Conservation (phyloP, 2,797 vertebrate genomes). For the Syngnathus acus region DNA sequence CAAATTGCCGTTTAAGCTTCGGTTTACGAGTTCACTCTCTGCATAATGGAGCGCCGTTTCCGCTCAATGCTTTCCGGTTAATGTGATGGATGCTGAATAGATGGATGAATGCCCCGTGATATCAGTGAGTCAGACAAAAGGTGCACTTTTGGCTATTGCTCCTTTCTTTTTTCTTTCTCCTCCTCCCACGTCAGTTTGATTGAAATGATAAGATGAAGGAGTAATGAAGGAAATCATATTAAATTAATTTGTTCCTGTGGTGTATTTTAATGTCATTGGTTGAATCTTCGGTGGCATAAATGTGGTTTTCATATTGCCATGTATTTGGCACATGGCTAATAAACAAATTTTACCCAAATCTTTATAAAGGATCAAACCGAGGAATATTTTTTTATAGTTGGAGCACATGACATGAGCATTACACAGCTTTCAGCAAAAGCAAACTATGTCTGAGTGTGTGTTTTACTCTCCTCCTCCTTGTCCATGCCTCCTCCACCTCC, state of each 20-base stretch:
- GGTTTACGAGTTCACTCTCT: slow-evolving; percentile 6
- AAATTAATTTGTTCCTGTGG: neutral
- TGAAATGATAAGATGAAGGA: slow-evolving; percentile 17
- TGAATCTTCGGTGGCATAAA: neutral
- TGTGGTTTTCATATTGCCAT: neutral
- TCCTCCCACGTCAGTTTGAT: slow-evolving; percentile 9
- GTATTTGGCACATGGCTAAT: neutral
- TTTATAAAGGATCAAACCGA: neutral
- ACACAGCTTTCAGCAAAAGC: neutral
- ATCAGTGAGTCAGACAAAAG: slow-evolving; percentile 30
- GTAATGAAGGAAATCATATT: slow-evolving; percentile 7
- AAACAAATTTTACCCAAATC: neutral
- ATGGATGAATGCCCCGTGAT: slow-evolving; percentile 19
- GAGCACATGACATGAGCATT: too few relatives aligned
- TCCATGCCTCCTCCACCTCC: slow-evolving; percentile 13
- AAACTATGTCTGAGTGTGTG: neutral
- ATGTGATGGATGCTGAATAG: slow-evolving; percentile 17
- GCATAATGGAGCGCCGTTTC: slow-evolving; percentile 11
- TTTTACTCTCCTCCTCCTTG: slow-evolving; percentile 10
- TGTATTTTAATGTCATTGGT: neutral
- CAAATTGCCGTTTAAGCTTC: slow-evolving; percentile 26
- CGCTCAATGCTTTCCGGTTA: slow-evolving; percentile 5
- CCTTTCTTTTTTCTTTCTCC: slow-evolving; percentile 11
- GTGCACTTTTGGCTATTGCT: slow-evolving; percentile 7
- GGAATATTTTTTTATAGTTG: too few relatives aligned